Percentiles rank a stretch among this genome's conserved stretches.
phyloP scores from a whole-genome alignment of 2,888 invertebrate genomes.

The Spicauda simplicius region DNA sequence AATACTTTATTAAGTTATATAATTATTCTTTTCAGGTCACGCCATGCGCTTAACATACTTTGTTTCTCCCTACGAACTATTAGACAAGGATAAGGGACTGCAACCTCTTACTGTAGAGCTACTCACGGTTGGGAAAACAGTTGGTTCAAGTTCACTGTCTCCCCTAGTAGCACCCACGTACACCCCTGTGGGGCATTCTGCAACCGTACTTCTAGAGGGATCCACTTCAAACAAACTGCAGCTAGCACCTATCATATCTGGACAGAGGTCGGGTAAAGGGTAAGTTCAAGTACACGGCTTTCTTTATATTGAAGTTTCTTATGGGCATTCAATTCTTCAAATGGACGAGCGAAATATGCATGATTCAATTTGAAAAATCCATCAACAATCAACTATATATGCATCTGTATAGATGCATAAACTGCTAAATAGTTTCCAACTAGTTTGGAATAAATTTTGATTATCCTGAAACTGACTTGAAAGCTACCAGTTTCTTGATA shows the following conservation, averaged over 20 bases:
- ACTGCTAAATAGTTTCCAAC: too few species aligned
- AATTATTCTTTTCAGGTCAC: constrained; percentile 85
- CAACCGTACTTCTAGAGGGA: constrained; percentile 95
- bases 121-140: constrained; percentile 82
- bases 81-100: constrained; percentile 90
- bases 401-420: too few species aligned
- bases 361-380: too few species aligned
- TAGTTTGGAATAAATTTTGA: too few species aligned
- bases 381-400: too few species aligned
- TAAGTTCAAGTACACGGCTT: constrained; percentile 55
- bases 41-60: constrained; percentile 98
- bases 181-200: constrained; percentile 92
- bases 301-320: too few species aligned
- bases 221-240: constrained; percentile 94
- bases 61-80: constrained; percentile 95
- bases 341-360: too few species aligned
- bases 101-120: constrained; percentile 91
- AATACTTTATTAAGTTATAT: background rate
- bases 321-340: too few species aligned
- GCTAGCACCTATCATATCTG: constrained; percentile 88
- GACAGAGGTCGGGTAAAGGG: constrained; percentile 90
- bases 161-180: constrained; percentile 72
- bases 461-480: too few species aligned
- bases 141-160: constrained; percentile 63
- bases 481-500: too few species aligned